phyloP scores from a whole-genome alignment of 1,140 invertebrate species.

The Bilobella aurantiaca region DNA sequence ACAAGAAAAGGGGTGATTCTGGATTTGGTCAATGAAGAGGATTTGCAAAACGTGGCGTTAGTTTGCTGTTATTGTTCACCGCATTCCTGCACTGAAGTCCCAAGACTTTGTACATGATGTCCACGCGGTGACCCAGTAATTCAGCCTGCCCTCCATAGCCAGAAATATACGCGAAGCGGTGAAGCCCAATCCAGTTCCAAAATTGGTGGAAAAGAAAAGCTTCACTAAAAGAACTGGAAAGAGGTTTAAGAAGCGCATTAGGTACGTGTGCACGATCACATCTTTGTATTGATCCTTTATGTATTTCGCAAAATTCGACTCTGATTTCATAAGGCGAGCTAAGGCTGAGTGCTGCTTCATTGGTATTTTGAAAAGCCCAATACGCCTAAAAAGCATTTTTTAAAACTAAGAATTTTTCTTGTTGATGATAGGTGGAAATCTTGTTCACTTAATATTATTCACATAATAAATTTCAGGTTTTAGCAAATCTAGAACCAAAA shows the following conservation, averaged over 20 bases:
- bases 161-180: constrained; percentile 25
- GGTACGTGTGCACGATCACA: constrained; percentile 23
- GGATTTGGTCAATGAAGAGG: too few species aligned
- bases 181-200: constrained; percentile 31
- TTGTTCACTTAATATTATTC: too few species aligned
- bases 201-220: constrained; percentile 29
- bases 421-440: too few species aligned
- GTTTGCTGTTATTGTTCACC: too few species aligned
- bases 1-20: too few species aligned
- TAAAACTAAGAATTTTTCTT: too few species aligned
- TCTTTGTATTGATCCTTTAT: constrained; percentile 23
- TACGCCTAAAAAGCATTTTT: constrained; percentile 28
- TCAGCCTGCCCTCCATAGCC: constrained; percentile 24
- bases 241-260: constrained; percentile 28
- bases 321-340: constrained; percentile 21
- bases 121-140: constrained; percentile 18
- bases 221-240: constrained; percentile 19
- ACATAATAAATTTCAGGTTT: too few species aligned
- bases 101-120: constrained; percentile 30
- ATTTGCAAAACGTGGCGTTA: too few species aligned
- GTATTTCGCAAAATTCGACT: constrained; percentile 27
- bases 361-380: constrained; percentile 33
- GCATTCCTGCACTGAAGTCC: constrained; percentile 31
- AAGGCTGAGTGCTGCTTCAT: constrained; percentile 13
- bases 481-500: too few species aligned